Conservation (phyloP, 1,140 invertebrate species). For the Zaprionus ghesquierei region DNA sequence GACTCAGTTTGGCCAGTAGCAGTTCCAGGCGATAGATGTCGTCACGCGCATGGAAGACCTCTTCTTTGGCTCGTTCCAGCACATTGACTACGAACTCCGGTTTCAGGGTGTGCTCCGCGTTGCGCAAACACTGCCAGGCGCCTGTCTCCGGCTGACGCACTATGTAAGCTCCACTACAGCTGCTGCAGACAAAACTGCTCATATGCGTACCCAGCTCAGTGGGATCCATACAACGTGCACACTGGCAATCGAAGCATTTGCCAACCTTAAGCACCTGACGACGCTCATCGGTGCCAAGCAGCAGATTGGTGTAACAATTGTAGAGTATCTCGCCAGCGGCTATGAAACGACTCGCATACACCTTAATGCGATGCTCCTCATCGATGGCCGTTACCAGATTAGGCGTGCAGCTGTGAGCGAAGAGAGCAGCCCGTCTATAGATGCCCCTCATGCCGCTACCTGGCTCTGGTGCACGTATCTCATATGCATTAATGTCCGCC, state of each 20-base stretch:
- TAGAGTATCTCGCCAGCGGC: slow-evolving; percentile 86
- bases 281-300: slow-evolving; percentile 87
- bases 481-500: slow-evolving; percentile 88
- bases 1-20: slow-evolving; percentile 85
- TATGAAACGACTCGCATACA: slow-evolving; percentile 86
- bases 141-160: slow-evolving; percentile 40
- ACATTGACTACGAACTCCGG: slow-evolving; percentile 59
- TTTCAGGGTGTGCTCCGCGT: slow-evolving; percentile 55
- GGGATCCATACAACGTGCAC: slow-evolving; percentile 86
- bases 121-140: slow-evolving; percentile 63
- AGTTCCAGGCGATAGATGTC: slow-evolving; percentile 83
- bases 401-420: slow-evolving; percentile 87
- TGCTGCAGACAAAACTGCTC: slow-evolving; percentile 86
- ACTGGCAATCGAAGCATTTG: slow-evolving; percentile 89
- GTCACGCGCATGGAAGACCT: slow-evolving; percentile 79
- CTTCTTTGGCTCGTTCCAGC: slow-evolving; percentile 82
- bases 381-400: slow-evolving; percentile 87
- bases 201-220: slow-evolving; percentile 87
- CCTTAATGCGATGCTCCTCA: slow-evolving; percentile 85
- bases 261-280: slow-evolving; percentile 86
- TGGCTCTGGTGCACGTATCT: slow-evolving; percentile 84
- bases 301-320: slow-evolving; percentile 90
- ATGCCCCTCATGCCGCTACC: slow-evolving; percentile 85
- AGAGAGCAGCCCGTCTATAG: slow-evolving; percentile 86
- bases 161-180: slow-evolving; percentile 71